A percentile compares a stretch with the other conserved stretches of the same genome.
Evolutionary conservation across 1,140 invertebrate species (phyloP).

Genomic region (Drosophila lacteicornis): DNA sequence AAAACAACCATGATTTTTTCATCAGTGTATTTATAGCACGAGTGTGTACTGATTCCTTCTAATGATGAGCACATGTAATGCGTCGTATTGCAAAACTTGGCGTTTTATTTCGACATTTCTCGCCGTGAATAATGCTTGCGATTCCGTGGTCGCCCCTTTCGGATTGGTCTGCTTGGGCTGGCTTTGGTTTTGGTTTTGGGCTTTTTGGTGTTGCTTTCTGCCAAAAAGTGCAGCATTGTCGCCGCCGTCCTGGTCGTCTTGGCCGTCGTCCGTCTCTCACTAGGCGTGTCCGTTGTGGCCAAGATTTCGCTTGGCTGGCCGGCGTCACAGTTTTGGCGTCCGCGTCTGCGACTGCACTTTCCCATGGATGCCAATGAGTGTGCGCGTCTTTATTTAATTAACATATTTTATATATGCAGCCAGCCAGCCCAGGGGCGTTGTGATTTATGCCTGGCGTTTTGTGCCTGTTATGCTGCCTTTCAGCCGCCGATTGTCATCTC

Average conservation of each 20-base stretch:
- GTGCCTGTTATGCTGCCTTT: conserved; percentile 54
- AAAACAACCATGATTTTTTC: conserved; percentile 7
- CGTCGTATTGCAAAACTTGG: conserved; percentile 80
- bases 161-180: conserved; percentile 39
- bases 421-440: conserved; percentile 19
- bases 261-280: conserved; percentile 68
- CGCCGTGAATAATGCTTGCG: conserved; percentile 75
- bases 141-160: conserved; percentile 66
- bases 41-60: conserved; percentile 40
- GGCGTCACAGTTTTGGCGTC: conserved; percentile 76
- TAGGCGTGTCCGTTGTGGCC: conserved; percentile 72
- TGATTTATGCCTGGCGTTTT: conserved; percentile 69
- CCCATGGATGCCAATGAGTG: conserved; percentile 55
- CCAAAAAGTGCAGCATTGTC: conserved; percentile 73
- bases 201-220: conserved; percentile 44
- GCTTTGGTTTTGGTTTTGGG: conserved; percentile 18
- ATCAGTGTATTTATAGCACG: conserved; percentile 33
- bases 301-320: conserved; percentile 75
- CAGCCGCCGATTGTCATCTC: conserved; percentile 45
- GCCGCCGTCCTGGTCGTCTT: conserved; percentile 49
- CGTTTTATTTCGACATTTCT: conserved; percentile 80
- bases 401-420: conserved; percentile 65
- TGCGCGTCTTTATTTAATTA: conserved; percentile 77
- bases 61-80: conserved; percentile 83
- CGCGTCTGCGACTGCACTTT: conserved; percentile 52